Percentiles rank a stretch among this genome's conserved stretches.
Evolutionary conservation across 2,113 vertebrate species (phyloP).

Genomic region (Otis tarda): DNA sequence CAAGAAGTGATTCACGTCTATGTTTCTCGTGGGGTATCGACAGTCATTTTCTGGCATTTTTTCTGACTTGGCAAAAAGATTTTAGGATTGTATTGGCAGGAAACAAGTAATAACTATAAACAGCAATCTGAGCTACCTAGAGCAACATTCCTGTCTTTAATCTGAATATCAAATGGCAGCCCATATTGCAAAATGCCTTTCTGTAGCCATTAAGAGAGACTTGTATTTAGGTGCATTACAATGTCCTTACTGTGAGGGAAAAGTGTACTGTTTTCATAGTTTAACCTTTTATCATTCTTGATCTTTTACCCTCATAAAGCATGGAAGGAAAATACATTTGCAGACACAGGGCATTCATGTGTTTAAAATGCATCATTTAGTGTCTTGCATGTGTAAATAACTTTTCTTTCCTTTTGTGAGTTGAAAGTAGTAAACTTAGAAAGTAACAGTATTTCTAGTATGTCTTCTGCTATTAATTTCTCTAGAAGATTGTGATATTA

Average conservation of each 20-base stretch:
- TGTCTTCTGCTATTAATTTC: not conserved
- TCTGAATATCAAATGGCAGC: not conserved
- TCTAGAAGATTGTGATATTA: not conserved
- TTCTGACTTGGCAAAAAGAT: not conserved
- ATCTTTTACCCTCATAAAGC: not conserved
- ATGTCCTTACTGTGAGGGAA: not conserved
- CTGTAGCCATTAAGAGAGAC: not conserved
- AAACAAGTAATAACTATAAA: conserved; percentile 11
- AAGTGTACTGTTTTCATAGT: not conserved
- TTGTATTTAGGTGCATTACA: not conserved
- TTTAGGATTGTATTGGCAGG: not conserved
- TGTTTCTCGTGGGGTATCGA: rapidly evolving
- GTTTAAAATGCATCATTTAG: not conserved
- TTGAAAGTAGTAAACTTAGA: not conserved
- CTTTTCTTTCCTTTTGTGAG: not conserved
- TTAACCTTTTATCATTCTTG: not conserved
- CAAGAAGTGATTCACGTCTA: not conserved
- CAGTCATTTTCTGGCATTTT: not conserved
- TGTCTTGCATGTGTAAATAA: not conserved
- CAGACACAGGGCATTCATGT: rapidly evolving
- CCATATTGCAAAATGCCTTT: not conserved
- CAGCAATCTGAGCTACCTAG: conserved; percentile 18
- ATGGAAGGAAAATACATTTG: not conserved
- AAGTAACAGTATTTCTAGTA: not conserved
- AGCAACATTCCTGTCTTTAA: not conserved